These are phyloP conservation scores for Herminia tarsipennalis DNA, from an alignment of 2,888 invertebrate genomes.

Conservation along the genomic window DNA sequence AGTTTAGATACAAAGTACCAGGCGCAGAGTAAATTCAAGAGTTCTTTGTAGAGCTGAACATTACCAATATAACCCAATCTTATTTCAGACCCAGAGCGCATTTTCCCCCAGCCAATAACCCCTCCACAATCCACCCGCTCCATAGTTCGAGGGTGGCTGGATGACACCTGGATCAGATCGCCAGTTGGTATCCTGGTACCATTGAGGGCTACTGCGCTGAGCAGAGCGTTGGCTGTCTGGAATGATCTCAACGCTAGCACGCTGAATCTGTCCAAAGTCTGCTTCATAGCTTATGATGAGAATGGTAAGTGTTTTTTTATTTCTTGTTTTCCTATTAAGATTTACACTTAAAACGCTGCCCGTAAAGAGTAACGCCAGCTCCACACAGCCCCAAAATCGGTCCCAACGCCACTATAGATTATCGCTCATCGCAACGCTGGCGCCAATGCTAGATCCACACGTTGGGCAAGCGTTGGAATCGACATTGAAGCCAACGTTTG, in stretches of 20 bases:
- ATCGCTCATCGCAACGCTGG: too few species aligned
- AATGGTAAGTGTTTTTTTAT: constrained; percentile 65
- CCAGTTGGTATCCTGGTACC: constrained; percentile 79
- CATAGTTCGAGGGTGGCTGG: constrained; percentile 71
- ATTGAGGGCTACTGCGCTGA: constrained; percentile 67
- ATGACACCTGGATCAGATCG: constrained; percentile 76
- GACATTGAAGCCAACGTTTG: too few species aligned
- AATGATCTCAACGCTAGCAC: constrained; percentile 66
- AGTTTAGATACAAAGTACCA: too few species aligned
- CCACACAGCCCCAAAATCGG: too few species aligned
- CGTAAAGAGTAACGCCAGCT: too few species aligned
- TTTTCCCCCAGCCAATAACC: constrained; percentile 32
- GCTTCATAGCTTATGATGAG: constrained; percentile 77
- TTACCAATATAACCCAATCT: not conserved
- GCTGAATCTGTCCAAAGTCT: constrained; percentile 69
- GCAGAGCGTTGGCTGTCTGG: constrained; percentile 74
- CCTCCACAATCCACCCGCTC: constrained; percentile 56
- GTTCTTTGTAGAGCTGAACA: too few species aligned
- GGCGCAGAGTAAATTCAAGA: too few species aligned
- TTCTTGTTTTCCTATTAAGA: too few species aligned
- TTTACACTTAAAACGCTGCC: too few species aligned
- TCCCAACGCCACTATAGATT: too few species aligned
- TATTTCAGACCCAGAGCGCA: constrained; percentile 38
- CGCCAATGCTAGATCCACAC: too few species aligned
- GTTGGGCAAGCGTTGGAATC: too few species aligned